A percentile compares a stretch with the other conserved stretches of the same genome.
phyloP scores from a whole-genome alignment of 2,797 vertebrate genomes.

The Pseudochirops cupreus region DNA sequence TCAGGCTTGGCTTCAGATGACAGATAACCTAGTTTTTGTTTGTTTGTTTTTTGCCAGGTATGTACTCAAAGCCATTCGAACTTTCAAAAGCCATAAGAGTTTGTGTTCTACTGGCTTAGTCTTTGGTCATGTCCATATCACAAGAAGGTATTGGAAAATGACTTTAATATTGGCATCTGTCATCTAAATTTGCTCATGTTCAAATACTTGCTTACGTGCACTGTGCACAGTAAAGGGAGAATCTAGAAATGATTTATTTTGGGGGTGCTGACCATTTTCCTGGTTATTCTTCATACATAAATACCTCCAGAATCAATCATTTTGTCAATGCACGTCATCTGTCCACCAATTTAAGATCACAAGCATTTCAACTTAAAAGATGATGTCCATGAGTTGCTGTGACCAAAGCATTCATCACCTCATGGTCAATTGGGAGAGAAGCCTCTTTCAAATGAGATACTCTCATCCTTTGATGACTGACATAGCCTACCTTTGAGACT shows the following conservation, averaged over 20 bases:
- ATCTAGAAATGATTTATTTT: neutral
- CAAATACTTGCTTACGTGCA: neutral
- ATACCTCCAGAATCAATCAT: neutral
- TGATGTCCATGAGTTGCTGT: neutral
- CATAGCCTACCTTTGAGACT: neutral
- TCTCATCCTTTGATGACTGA: neutral
- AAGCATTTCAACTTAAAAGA: neutral
- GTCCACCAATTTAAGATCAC: neutral
- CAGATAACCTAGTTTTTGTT: neutral
- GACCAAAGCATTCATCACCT: neutral
- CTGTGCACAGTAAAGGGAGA: neutral
- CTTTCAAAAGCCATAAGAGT: neutral
- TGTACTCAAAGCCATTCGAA: neutral
- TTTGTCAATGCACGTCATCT: neutral
- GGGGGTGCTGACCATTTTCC: neutral
- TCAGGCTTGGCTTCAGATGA: neutral
- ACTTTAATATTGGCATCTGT: neutral
- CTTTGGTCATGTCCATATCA: neutral
- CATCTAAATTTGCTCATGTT: neutral
- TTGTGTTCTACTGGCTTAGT: neutral
- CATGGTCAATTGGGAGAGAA: neutral
- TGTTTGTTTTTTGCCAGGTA: neutral
- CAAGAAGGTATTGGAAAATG: neutral
- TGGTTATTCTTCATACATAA: neutral
- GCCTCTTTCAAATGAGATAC: neutral